Evolutionary conservation across 2,888 invertebrate species (phyloP), one percentile per base, ranked within the genome.

Genomic region (Limnephilus marmoratus): DNA sequence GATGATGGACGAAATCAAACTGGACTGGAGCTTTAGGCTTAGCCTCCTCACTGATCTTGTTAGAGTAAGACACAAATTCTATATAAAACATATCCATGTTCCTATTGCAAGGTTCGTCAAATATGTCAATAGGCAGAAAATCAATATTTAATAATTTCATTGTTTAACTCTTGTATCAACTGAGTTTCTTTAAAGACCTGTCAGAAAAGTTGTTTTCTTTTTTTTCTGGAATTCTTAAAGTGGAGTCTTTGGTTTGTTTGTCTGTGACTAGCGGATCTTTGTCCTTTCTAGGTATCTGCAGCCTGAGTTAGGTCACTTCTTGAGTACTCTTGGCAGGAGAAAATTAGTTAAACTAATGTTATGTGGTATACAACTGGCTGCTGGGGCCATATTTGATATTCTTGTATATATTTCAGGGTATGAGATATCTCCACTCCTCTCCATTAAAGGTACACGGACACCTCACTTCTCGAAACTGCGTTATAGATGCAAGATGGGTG

Each of bases 401-500:
- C 9, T n/a, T 24, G 18, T 34, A 24, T 37, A 24, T 83, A 34
- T 83, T 95, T 4, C 95, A 98, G 97, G 99, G 99, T 86, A 98
- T 99, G 97, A 97, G 98, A 94, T 99, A 98, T 95, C 96, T 99
- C 91, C 99, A 99, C 95, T 97, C 97, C 85, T 97, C 98, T 37
- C 97, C 98, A 29, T 96, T 98, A 94, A 97, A 98, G 94, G 97
- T 97, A 93, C 99, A 99, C 95, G 99, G 99, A 81, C 97, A 97
- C 94, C 96, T 99, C 91, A 97, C 98, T 9, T 99, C 99, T 85
- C 97, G 98, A 93, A 99, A 98, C 96, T 99, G 99, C 96, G 98
- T 99, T 85, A 99, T 99, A 93, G 99, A 99, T 95, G 98, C 99
- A 92, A 97, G 99, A 94, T 99, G 99, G 99, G 99, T 99, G 92